Percentiles rank a stretch among this genome's conserved stretches.
Evolutionary conservation across 2,888 invertebrate genomes (phyloP).

Genomic region (Xestia xanthographa): DNA sequence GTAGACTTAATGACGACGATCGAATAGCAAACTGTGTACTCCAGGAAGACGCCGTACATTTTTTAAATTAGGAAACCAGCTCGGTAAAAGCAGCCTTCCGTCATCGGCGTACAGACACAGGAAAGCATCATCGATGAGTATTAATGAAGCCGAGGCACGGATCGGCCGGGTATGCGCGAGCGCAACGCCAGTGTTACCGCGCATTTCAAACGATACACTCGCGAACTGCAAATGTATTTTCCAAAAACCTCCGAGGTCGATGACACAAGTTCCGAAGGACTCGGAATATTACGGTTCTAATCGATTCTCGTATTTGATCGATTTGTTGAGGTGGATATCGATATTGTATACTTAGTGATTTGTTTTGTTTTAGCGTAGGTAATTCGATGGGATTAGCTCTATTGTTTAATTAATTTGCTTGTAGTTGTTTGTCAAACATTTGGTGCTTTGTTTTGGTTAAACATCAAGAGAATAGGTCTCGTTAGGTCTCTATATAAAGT

Average conservation of each 20-base stretch:
- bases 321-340: constrained; percentile 68
- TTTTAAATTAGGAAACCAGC: constrained; percentile 89
- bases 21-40: constrained; percentile 59
- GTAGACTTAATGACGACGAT: constrained; percentile 53
- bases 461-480: constrained; percentile 1
- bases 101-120: constrained; percentile 84
- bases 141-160: constrained; percentile 87
- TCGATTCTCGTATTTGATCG: constrained; percentile 62
- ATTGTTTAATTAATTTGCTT: constrained; percentile 44
- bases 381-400: constrained; percentile 36
- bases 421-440: constrained; percentile 37
- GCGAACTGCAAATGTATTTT: constrained; percentile 74
- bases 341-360: constrained; percentile 65
- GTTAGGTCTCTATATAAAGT: constrained; percentile 13
- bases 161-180: constrained; percentile 77
- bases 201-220: constrained; percentile 82
- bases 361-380: constrained; percentile 58
- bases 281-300: constrained; percentile 68
- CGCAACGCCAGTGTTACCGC: constrained; percentile 84
- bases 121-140: constrained; percentile 87
- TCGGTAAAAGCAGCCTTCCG: constrained; percentile 88
- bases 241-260: constrained; percentile 76
- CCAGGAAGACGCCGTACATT: constrained; percentile 70
- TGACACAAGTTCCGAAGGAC: constrained; percentile 72
- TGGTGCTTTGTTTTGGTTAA: constrained; percentile 47